Percentiles rank a stretch among this genome's conserved stretches.
Conservation (phyloP, 2,113 vertebrate species). For the Kryptolebias marmoratus region DNA sequence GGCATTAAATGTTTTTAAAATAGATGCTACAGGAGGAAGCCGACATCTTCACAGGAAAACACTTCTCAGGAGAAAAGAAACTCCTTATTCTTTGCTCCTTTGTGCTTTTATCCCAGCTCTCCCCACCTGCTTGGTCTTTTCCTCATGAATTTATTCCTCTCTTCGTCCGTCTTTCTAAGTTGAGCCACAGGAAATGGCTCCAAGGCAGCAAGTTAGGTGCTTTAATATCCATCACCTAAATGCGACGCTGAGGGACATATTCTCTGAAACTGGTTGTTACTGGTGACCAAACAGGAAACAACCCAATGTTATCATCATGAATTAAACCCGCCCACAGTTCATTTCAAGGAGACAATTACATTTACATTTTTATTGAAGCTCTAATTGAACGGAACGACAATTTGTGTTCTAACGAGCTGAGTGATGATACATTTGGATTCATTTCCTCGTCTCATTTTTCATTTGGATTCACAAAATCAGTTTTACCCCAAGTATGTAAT, state of each 20-base stretch:
- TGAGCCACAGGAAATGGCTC: slow-evolving; percentile 32
- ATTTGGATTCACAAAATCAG: slow-evolving; percentile 47
- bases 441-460: slow-evolving; percentile 52
- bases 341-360: slow-evolving; percentile 61
- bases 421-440: slow-evolving; percentile 58
- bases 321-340: slow-evolving; percentile 52
- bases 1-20: slow-evolving; percentile 17
- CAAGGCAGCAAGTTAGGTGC: slow-evolving; percentile 40
- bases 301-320: slow-evolving; percentile 33
- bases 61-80: slow-evolving; percentile 5
- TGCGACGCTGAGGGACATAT: slow-evolving; percentile 10
- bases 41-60: slow-evolving; percentile 28
- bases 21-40: slow-evolving; percentile 19
- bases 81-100: not conserved
- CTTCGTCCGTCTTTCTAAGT: slow-evolving; percentile 40
- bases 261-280: slow-evolving; percentile 20
- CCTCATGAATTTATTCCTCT: slow-evolving; percentile 18
- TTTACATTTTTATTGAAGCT: slow-evolving; percentile 77
- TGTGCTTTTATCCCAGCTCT: slow-evolving; percentile 3
- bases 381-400: slow-evolving; percentile 69
- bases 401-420: slow-evolving; percentile 56
- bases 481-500: slow-evolving; percentile 28
- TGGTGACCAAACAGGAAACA: slow-evolving; percentile 28
- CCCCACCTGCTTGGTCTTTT: not conserved
- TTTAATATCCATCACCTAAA: slow-evolving; percentile 42